Evolutionary conservation across 2,888 invertebrate species (phyloP), one percentile per base, ranked within the genome.

Genomic region (Petrophora chlorosata): DNA sequence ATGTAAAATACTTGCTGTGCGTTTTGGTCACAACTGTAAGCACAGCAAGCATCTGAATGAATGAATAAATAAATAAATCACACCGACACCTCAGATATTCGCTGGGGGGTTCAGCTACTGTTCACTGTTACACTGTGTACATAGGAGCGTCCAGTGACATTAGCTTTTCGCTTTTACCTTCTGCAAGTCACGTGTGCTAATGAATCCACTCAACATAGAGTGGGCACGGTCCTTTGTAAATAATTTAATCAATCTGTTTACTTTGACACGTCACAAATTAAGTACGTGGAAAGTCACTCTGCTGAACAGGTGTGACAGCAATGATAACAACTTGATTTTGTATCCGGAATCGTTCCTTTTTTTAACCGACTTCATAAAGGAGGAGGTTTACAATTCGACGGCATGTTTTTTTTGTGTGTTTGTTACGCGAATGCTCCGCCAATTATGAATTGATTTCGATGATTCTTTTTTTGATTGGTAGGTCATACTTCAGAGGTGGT

Each of bases 151-250:
- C 67, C 73, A 65, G 73, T 82, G 82, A 82, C 82, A 79, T 67
- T 76, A 67, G 70, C 70, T 65, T 67, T 63, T 64, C 42, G 38
- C 49, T 49, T 49, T 43, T 43, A 38, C 56, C 62, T 59, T 50
- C 70, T 82, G 85, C 85, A 85, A 85, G 87, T 86, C 87, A 88
- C 81, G 80, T 82, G 81, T 61, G 65, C 73, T 87, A 84, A 86
- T 85, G 85, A 83, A 80, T 76, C 72, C 74, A 80, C 78, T 85
- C 76, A 70, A 66, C 65, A 69, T 58, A 63, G 65, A 66, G 66
- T 70, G 64, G 65, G 62, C 65, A 58, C 19, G 56, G 63, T 13
- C 59, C 71, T 73, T 71, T 74, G 72, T 79, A 73, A 73, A 77
- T 82, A 77, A 80, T 75, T 81, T 71, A 79, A 82, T 79, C 71